phyloP scores from a whole-genome alignment of 2,113 vertebrate species.

The Fregetta grallaria region DNA sequence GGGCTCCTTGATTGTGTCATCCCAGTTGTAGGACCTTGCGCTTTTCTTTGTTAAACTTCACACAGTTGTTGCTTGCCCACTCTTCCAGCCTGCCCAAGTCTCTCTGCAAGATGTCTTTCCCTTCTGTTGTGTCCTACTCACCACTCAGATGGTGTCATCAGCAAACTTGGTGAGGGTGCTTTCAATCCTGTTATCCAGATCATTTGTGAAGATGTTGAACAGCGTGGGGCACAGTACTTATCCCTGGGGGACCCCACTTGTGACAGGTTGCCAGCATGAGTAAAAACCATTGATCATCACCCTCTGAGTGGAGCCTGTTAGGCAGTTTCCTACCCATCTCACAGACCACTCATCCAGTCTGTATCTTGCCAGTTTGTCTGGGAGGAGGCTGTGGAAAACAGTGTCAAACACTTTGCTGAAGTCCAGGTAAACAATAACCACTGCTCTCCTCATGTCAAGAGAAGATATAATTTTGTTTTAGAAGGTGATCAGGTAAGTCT shows the following conservation, averaged over 20 bases:
- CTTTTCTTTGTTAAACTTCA: background rate
- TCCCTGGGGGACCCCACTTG: no score
- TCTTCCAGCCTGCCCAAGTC: background rate
- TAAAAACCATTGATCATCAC: background rate
- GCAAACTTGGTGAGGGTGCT: background rate
- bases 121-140: background rate
- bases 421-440: background rate
- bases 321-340: background rate
- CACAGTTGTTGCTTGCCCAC: background rate
- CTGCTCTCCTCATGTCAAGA: background rate
- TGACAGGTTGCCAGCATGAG: background rate
- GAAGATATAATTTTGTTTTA: background rate
- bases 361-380: background rate
- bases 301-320: no score
- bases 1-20: background rate
- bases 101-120: background rate
- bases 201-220: background rate
- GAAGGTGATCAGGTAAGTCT: background rate
- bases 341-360: background rate
- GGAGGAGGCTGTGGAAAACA: background rate
- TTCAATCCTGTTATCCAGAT: background rate
- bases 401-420: background rate
- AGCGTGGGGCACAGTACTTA: background rate
- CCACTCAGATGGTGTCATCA: background rate
- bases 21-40: background rate